These are phyloP conservation scores for Agriotes lineatus DNA, from an alignment of 2,888 invertebrate genomes.

Conservation along the genomic window DNA sequence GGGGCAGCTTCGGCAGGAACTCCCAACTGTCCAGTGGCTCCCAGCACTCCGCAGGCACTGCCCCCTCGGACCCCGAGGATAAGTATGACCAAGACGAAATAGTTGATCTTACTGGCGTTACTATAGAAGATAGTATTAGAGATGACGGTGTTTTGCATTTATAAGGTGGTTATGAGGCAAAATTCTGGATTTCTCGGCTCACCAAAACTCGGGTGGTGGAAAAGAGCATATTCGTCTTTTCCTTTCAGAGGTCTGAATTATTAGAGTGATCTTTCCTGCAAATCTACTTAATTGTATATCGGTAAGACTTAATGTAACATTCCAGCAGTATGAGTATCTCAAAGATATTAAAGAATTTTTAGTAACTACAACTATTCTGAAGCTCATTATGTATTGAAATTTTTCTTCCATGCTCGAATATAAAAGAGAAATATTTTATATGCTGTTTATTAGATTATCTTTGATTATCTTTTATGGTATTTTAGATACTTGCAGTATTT, in stretches of 20 bases:
- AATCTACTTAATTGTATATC: slow-evolving; percentile 3
- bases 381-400: neutral
- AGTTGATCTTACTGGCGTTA: slow-evolving; percentile 79
- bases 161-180: neutral
- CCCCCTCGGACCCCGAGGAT: slow-evolving; percentile 64
- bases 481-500: slow-evolving; percentile 41
- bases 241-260: neutral
- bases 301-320: slow-evolving; percentile 22
- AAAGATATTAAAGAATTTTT: neutral
- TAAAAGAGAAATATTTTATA: slow-evolving; percentile 35
- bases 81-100: slow-evolving; percentile 87
- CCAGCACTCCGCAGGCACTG: slow-evolving; percentile 74
- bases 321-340: slow-evolving; percentile 2
- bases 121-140: slow-evolving; percentile 55
- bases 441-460: slow-evolving; percentile 31
- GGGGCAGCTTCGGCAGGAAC: slow-evolving; percentile 81
- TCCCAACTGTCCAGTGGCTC: slow-evolving; percentile 79
- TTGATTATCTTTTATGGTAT: slow-evolving; percentile 32
- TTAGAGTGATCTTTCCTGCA: neutral
- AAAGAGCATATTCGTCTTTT: neutral
- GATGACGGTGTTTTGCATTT: slow-evolving; percentile 57
- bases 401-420: slow-evolving; percentile 39
- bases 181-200: neutral
- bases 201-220: neutral
- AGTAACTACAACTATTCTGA: neutral